These are phyloP conservation scores for Ochropleura plecta DNA, from an alignment of 2,888 invertebrate genomes.

Conservation along the genomic window DNA sequence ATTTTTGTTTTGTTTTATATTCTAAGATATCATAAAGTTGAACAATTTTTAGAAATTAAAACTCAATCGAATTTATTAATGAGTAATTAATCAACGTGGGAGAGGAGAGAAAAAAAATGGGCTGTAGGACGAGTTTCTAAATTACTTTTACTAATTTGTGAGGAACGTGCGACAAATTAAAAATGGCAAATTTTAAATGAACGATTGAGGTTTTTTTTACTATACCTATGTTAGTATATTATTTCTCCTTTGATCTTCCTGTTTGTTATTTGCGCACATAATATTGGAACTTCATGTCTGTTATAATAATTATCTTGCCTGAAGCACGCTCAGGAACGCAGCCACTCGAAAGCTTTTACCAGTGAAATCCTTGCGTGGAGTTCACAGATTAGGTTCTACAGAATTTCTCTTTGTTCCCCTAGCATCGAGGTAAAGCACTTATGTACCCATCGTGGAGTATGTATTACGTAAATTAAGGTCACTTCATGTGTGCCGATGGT, in stretches of 20 bases:
- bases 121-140: too few relatives aligned
- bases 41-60: too few relatives aligned
- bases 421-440: neutral
- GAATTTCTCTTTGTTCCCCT: slow-evolving; percentile 1
- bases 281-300: neutral
- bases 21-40: too few relatives aligned
- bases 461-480: neutral
- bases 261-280: neutral
- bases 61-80: too few relatives aligned
- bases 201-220: neutral
- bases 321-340: neutral
- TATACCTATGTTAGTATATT: neutral
- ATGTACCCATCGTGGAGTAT: neutral
- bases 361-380: slow-evolving; percentile 18
- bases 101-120: too few relatives aligned
- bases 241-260: neutral
- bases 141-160: neutral
- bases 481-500: neutral
- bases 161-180: neutral
- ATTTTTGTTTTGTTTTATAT: too few relatives aligned
- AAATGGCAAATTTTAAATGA: neutral
- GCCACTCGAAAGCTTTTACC: slow-evolving; percentile 14
- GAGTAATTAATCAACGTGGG: too few relatives aligned
- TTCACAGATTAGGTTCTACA: slow-evolving; percentile 15
- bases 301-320: neutral